A percentile compares a stretch with the other conserved stretches of the same genome.
Conservation (phyloP, 2,113 vertebrate genomes). For the Mirounga angustirostris region DNA sequence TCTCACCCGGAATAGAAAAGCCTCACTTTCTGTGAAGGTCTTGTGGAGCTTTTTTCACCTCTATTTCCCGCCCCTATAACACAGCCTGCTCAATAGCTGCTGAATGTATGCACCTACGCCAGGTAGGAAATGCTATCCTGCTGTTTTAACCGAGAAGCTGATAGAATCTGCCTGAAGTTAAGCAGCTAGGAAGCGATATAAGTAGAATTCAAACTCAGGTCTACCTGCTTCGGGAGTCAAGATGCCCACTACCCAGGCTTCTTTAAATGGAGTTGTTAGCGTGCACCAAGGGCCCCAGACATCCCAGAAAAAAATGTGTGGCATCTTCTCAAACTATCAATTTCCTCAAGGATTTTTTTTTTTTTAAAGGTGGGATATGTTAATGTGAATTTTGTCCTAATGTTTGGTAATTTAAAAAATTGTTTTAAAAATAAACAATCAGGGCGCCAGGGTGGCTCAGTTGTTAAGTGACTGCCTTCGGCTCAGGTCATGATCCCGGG, state of each 20-base stretch:
- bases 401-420: slow-evolving; percentile 5
- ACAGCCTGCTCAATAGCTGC: not conserved
- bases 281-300: not conserved
- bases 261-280: not conserved
- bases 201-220: not conserved
- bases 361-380: not conserved
- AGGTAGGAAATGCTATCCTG: not conserved
- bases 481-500: not conserved
- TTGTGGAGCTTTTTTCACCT: not conserved
- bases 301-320: not conserved
- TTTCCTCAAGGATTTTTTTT: not conserved
- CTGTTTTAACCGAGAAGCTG: not conserved
- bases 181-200: not conserved
- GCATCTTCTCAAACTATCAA: not conserved
- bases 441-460: not conserved
- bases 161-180: not conserved
- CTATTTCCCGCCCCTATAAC: too few relatives aligned
- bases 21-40: not conserved
- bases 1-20: not conserved
- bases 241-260: accelerated
- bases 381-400: slow-evolving; percentile 1
- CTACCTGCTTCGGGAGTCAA: not conserved
- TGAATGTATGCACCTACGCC: not conserved
- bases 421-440: not conserved
- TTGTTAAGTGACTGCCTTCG: not conserved